phyloP scores from a whole-genome alignment of 2,888 invertebrate species.

The Petrolisthes manimaculis region DNA sequence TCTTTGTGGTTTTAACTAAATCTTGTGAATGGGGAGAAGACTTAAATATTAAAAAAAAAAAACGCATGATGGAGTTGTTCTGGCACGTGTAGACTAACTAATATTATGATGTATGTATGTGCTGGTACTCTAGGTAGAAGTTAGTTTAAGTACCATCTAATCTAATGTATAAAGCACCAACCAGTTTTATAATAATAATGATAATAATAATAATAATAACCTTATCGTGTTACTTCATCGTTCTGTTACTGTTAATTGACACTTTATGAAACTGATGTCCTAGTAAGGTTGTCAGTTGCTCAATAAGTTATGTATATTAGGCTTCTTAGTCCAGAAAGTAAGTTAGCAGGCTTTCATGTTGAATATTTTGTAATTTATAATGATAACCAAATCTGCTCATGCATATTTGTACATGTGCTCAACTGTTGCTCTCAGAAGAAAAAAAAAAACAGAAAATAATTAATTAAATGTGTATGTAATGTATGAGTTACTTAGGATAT shows the following conservation, averaged over 20 bases:
- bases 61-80: too few relatives aligned
- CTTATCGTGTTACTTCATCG: neutral
- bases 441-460: neutral
- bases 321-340: slow-evolving; percentile 3
- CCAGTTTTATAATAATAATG: too few relatives aligned
- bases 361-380: neutral
- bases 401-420: slow-evolving; percentile 1
- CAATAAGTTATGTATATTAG: slow-evolving; percentile 16
- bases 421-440: neutral
- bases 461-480: neutral
- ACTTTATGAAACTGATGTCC: slow-evolving; percentile 4
- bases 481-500: neutral
- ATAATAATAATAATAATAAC: too few relatives aligned
- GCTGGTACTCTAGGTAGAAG: neutral
- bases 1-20: too few relatives aligned
- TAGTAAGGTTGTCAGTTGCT: neutral
- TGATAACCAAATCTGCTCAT: slow-evolving; percentile 1
- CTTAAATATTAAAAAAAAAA: too few relatives aligned
- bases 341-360: slow-evolving; percentile 7
- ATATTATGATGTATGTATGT: neutral
- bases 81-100: neutral
- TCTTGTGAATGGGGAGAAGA: too few relatives aligned
- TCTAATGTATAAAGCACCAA: too few relatives aligned
- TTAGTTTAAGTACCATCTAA: neutral
- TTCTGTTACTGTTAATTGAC: slow-evolving; percentile 11